Base-by-base conservation (phyloP, 2,888 invertebrate species). In the Drosophila multiciliata region DNA sequence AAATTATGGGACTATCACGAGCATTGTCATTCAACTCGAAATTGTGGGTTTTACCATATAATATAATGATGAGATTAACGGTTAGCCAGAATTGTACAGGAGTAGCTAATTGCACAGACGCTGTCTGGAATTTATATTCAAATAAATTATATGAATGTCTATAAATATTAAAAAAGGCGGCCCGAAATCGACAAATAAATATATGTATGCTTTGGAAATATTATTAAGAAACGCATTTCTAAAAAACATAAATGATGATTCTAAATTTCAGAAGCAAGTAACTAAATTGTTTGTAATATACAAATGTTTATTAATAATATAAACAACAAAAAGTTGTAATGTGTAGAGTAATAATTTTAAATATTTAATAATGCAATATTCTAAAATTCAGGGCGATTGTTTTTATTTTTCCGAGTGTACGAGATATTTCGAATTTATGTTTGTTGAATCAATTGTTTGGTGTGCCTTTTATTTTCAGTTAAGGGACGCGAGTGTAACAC, bases 401-500 rank as follows among this genome's bases (percentile, higher is more conserved):
- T 1, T 15, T 45, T 42, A 29, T 29, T 29, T 29, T 4, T n/a
- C 4, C n/a, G 2, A 42, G 40, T 40, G n/a, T n/a, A n/a, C 11
- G 40, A 42, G n/a, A 20, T 33, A 7, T 4, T 54, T 2, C 3
- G 7, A 7, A 17, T 23, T 15, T 26, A 40, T 23, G 32, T 26
- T 50, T 29, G 23, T n/a, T 57, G 40, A 36, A 57, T 58, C n/a
- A 55, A 64, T 48, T 55, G 60, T 45, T 67, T 36, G 20, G 11
- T 52, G 15, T 38, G 11, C 3, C 35, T 73, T 69, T 52, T 26
- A 36, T 45, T 88, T 77, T 6, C 75, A 93, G 93, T 91, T n/a
- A 93, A 92, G 94, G 96, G 95, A 4, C 94, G 95, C 0, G 95
- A 95, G 60, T 96, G 96, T 87, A 93, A 92, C 38, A 92, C 94